Evolutionary conservation across 2,888 invertebrate genomes (phyloP), one percentile per base, ranked within the genome.

Genomic region (Callimorpha dominula): DNA sequence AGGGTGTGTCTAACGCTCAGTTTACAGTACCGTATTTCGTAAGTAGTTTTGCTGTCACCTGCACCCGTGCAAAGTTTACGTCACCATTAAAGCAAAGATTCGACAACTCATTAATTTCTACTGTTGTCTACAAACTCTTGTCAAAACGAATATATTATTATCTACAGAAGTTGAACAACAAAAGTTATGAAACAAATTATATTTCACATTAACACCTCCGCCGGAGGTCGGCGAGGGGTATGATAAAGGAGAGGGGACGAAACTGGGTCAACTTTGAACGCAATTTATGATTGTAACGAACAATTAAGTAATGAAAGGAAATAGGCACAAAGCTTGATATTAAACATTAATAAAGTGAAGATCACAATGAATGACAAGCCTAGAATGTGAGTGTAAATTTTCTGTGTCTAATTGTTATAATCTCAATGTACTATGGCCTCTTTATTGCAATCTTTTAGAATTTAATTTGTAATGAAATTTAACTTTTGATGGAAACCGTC

Each of bases 221-320:
- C 12, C 62, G 62, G 67, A n/a, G 62, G 57, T 12, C 46, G 52
- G 31, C 42, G 6, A 42, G 65, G 46, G 71, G 65, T 70, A 71
- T 68, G 65, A 66, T 46, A 42, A 31, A 50, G 1, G 5, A 40
- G 15, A 17, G 65, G 65, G 20, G 43, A 52, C 71, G 68, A 70
- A 81, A 80, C 78, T 80, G 73, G 84, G 82, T 85, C 85, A 85
- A 77, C 82, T 78, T 81, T 77, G 79, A 78, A 79, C 78, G 73
- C 72, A 79, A 82, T 80, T 80, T 77, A 85, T 82, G 73, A 75
- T 76, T 75, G 72, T 75, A 72, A 70, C 67, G 63, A 71, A 76
- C 77, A 81, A 81, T 84, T 76, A 76, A 73, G 68, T 76, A 75
- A 76, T 76, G 68, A 78, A 81, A 73, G 66, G 50, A 70, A 70